phyloP scores from a whole-genome alignment of 2,888 invertebrate genomes.

The Pollenia griseotomentosa region DNA sequence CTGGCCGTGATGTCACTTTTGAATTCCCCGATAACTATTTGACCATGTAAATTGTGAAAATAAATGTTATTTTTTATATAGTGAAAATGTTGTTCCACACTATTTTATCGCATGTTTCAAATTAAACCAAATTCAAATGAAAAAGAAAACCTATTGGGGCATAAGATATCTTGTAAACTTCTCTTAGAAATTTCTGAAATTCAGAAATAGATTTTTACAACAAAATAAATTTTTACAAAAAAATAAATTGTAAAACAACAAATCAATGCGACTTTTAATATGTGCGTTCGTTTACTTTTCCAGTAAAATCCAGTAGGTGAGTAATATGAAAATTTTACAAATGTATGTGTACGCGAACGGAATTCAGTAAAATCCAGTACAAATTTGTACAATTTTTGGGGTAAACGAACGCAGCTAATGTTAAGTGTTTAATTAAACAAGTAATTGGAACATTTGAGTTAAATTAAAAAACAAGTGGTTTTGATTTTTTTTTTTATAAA shows the following conservation, averaged over 20 bases:
- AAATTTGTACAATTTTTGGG: too few relatives aligned
- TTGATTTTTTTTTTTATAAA: too few relatives aligned
- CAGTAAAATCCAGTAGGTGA: too few relatives aligned
- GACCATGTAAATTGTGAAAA: slow-evolving; percentile 84
- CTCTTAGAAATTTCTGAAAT: slow-evolving; percentile 77
- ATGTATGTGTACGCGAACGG: too few relatives aligned
- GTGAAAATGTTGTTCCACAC: slow-evolving; percentile 54
- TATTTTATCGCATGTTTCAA: slow-evolving; percentile 1
- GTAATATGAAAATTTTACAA: too few relatives aligned
- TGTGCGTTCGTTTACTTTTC: too few relatives aligned
- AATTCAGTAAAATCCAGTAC: too few relatives aligned
- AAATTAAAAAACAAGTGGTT: too few relatives aligned
- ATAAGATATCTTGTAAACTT: slow-evolving; percentile 54
- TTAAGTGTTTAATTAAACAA: neutral
- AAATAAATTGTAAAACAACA: slow-evolving; percentile 51
- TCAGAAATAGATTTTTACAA: slow-evolving; percentile 78
- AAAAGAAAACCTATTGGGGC: slow-evolving; percentile 42
- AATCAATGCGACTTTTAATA: neutral
- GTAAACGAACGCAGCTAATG: too few relatives aligned
- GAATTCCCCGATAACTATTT: slow-evolving; percentile 99
- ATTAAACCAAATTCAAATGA: slow-evolving; percentile 20
- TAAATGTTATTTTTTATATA: slow-evolving; percentile 65
- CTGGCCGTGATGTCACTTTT: slow-evolving; percentile 99
- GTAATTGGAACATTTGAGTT: too few relatives aligned
- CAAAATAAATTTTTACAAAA: slow-evolving; percentile 79